Base-by-base conservation (phyloP, 2,113 vertebrate genomes). In the Colius striatus region DNA sequence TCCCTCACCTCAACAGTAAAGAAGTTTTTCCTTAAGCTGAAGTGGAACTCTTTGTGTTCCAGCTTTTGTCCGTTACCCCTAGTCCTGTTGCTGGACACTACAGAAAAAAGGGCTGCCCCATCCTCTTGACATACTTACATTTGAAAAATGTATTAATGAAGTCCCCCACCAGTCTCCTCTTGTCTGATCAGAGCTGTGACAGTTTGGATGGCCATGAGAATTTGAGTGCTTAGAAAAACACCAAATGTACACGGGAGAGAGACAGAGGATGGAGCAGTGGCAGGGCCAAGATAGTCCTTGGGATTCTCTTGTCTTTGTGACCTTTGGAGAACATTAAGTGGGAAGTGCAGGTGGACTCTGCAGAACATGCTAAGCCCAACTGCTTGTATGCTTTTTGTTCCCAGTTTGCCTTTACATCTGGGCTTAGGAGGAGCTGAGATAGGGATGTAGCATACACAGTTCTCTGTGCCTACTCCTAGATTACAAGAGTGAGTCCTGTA, bases 191-290 rank as follows among this genome's bases (percentile, higher is more conserved):
- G 48, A 63, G 57, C 13, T 58, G 36, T 63, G 19, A 61, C 26
- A 26, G 34, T 62, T 86, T 81, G 34, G 41, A 43, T 23, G 9
- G 32, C 21, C 1, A 1, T 62, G 43, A 36, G 30, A 76, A 57
- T 47, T 20, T 48, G 41, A 87, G 70, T 18, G 16, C 32, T 47
- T 62, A 27, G 29, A 62, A 43, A 65, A 55, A 12, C 41, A 50
- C 20, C 1, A 0, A 26, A 38, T 23, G 36, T 60, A 60, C 12
- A 6, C 1, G 3, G 13, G 7, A n/a, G 36, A 27, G 43, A 57
- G 18, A 25, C 19, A 11, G 19, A 6, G 8, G 38, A 27, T 23
- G 13, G 17, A 66, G 38, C 23, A 12, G 38, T 51, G 67, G 22
- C 38, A 54, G 53, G 67, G 47, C 60, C 0, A 3, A 60, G 38